Evolutionary conservation across 2,888 invertebrate species (phyloP).

Genomic region (Eilema sororculum): DNA sequence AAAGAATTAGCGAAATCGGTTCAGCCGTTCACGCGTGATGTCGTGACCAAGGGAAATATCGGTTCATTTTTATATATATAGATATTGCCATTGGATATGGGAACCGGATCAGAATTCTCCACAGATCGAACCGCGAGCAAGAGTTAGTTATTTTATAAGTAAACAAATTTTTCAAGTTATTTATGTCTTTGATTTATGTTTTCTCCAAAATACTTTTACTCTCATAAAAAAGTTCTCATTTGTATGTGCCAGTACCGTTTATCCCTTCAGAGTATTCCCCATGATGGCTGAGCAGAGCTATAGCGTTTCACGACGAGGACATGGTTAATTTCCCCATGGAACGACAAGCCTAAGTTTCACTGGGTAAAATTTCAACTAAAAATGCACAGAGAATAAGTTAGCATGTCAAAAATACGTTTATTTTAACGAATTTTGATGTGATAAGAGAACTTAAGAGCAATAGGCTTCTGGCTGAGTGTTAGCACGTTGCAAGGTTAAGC

Average conservation of each 20-base stretch:
- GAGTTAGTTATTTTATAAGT: too few species aligned
- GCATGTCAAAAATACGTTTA: not conserved
- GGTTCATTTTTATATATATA: too few species aligned
- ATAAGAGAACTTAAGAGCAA: not conserved
- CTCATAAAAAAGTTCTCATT: not conserved
- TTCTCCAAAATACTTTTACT: not conserved
- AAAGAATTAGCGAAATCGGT: too few species aligned
- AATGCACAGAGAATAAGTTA: not conserved
- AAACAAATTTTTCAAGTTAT: not conserved
- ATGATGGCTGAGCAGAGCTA: conserved; percentile 17
- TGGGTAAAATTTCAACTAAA: conserved; percentile 5
- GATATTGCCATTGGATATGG: too few species aligned
- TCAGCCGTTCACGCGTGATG: too few species aligned
- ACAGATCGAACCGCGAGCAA: too few species aligned
- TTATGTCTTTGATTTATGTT: not conserved
- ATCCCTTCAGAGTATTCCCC: conserved; percentile 14
- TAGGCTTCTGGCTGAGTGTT: not conserved
- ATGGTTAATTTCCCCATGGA: conserved; percentile 26
- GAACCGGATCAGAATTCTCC: too few species aligned
- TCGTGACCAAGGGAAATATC: too few species aligned
- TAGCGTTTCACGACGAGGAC: conserved; percentile 15
- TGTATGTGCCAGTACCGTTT: conserved; percentile 19
- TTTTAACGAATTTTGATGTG: not conserved
- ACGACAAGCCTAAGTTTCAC: conserved; percentile 11
- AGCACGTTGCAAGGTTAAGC: too few species aligned